These are phyloP conservation scores for Ptilorrhoa leucosticta DNA, from an alignment of 2,113 vertebrate species.

Conservation along the genomic window DNA sequence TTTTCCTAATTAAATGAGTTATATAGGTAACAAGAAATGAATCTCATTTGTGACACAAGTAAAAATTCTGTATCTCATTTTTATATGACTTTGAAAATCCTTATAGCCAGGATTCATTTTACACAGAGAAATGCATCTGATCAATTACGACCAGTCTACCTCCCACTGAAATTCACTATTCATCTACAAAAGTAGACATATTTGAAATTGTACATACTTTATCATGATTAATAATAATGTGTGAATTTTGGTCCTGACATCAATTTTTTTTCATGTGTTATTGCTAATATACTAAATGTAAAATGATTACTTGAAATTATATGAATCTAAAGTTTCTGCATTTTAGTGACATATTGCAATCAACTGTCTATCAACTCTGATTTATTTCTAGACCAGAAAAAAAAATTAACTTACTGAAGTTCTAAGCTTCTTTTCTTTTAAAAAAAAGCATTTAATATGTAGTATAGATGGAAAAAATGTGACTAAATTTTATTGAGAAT, in stretches of 20 bases:
- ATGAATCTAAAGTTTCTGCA: neutral
- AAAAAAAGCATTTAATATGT: neutral
- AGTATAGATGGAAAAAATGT: neutral
- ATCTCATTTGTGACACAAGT: neutral
- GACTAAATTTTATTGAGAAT: neutral
- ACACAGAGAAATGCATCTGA: neutral
- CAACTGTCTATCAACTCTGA: neutral
- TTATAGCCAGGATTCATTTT: neutral
- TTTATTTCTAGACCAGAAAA: conserved; percentile 16
- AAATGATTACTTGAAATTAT: neutral
- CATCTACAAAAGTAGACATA: neutral
- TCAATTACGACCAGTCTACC: neutral
- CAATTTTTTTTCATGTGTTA: neutral
- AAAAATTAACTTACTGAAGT: neutral
- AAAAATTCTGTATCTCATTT: neutral
- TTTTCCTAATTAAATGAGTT: neutral
- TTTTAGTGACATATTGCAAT: neutral
- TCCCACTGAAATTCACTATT: neutral
- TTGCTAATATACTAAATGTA: neutral
- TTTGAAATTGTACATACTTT: neutral
- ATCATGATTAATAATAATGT: neutral
- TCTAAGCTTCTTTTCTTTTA: neutral
- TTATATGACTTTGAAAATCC: neutral
- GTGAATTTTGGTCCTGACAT: neutral
- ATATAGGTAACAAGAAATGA: neutral